Evolutionary conservation across 2,888 invertebrate species (phyloP), one percentile per base, ranked within the genome.

Genomic region (Harpalus rufipes): DNA sequence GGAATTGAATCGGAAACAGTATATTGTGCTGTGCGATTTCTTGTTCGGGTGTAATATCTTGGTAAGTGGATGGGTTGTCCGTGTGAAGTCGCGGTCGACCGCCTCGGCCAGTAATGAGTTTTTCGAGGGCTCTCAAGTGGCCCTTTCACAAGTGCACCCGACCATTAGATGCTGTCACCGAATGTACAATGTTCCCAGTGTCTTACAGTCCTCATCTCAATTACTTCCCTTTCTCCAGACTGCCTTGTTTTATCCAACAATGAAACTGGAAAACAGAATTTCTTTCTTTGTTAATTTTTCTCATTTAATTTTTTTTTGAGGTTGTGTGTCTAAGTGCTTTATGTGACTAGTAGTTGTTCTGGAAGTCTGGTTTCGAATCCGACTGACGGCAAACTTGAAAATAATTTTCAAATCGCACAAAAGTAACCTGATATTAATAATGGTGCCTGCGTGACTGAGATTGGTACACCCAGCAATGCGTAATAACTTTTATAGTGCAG

Each of bases 111-210:
- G 68, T 83, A 83, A 76, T 83, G 83, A 83, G 83, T 83, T 83
- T 83, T 83, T 76, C 59, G 61, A 83, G 83, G 39, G 44, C 44
- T 59, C 61, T 76, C 83, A 74, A 74, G 74, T 76, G 74, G 74
- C 74, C 83, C 61, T 74, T 83, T 83, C 76, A 83, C 44, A 74
- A 74, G 72, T 44, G 44, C 44, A 41, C 72, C 72, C 72, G 16
- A 68, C 68, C 82, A 82, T 82, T 82, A 82, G 51, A 68, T 72
- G 32, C 58, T 72, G 82, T 68, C 72, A 58, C 80, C 63, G 63
- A 74, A 74, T 51, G 72, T 74, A 74, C 41, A 74, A 74, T 74
- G 72, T 74, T 41, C 44, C 72, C 44, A 44, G 72, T 74, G 72
- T 79, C 79, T 79, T 79, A 25, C 25, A 58, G 56, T 78, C 32